A percentile compares a stretch with the other conserved stretches of the same genome.
phyloP scores from a whole-genome alignment of 2,888 invertebrate genomes.

The Noctua fimbriata region DNA sequence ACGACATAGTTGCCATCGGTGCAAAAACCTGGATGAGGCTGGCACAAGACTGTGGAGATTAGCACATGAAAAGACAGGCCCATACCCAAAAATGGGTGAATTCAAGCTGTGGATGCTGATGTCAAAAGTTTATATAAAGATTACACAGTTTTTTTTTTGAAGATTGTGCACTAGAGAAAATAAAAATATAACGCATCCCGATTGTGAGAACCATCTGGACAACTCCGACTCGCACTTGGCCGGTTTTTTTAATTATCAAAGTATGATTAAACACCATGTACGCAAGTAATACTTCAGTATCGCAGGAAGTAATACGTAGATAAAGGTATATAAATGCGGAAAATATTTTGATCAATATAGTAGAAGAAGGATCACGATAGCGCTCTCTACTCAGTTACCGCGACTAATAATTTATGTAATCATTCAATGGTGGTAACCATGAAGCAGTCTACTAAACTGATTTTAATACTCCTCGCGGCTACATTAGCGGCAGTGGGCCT shows the following conservation, averaged over 20 bases:
- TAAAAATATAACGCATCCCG: not conserved
- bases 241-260: not conserved
- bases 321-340: conserved; percentile 6
- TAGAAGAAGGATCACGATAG: not conserved
- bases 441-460: conserved; percentile 8
- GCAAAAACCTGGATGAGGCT: no score
- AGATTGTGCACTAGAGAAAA: not conserved
- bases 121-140: no score
- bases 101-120: no score
- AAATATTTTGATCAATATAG: not conserved
- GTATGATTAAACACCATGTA: not conserved
- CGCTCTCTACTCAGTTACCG: not conserved
- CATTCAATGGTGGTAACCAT: not conserved
- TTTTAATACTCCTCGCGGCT: not conserved
- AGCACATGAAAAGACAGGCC: no score
- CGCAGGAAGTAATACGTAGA: conserved; percentile 11
- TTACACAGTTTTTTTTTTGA: not conserved
- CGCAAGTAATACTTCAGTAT: not conserved
- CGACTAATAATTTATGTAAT: not conserved
- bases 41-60: no score
- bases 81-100: no score
- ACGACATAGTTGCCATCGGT: no score
- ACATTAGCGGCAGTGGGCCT: not conserved
- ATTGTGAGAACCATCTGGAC: not conserved
- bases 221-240: not conserved